Percentiles rank a stretch among this genome's conserved stretches.
Conservation (phyloP, 2,113 vertebrate species). For the Dromaius novaehollandiae region DNA sequence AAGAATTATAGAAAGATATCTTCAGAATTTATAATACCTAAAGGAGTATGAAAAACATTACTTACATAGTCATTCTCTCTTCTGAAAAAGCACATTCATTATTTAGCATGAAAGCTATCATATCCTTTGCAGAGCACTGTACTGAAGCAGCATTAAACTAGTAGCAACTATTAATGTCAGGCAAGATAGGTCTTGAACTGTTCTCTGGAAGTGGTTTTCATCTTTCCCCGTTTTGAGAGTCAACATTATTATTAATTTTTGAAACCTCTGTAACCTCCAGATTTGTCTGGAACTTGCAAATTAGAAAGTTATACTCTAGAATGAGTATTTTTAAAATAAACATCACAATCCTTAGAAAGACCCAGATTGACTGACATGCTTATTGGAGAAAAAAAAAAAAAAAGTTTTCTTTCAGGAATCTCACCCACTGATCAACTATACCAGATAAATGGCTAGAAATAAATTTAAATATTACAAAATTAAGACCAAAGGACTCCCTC, state of each 20-base stretch:
- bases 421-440: not conserved
- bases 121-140: not conserved
- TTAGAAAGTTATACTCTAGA: not conserved
- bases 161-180: not conserved
- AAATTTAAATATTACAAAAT: not conserved
- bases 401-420: not conserved
- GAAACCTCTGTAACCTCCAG: not conserved
- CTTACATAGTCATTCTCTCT: not conserved
- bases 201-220: not conserved
- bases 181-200: not conserved
- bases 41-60: not conserved
- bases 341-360: not conserved
- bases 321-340: not conserved
- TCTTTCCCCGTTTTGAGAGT: not conserved
- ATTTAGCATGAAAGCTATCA: not conserved
- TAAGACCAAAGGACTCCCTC: not conserved
- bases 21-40: not conserved
- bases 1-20: not conserved
- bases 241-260: not conserved
- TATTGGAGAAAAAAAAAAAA: not conserved
- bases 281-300: not conserved
- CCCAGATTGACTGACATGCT: not conserved
- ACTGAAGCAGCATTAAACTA: not conserved
- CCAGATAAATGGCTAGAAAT: not conserved
- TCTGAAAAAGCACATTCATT: not conserved